Evolutionary conservation across 2,113 vertebrate species (phyloP), one percentile per base, ranked within the genome.

Genomic region (Myodes glareolus): DNA sequence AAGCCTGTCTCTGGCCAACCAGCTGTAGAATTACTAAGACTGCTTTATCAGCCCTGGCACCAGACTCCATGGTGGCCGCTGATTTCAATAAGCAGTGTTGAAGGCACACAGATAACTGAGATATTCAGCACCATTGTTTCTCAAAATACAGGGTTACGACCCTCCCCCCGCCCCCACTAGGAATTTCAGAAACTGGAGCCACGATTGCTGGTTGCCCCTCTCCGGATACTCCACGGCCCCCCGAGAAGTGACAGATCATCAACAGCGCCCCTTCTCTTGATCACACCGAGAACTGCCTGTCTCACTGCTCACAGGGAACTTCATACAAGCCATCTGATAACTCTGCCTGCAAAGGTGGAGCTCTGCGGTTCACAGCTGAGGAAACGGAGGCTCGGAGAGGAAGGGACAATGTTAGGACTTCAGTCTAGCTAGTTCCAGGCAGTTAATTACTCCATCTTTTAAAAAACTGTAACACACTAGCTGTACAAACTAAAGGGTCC

Each of bases 191-290:
- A 94, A 95, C 84, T 61, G 92, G 67, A 96, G 94, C 84, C 47
- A 27, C 25, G 12, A 17, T 0, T 73, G 91, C 61, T 82, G 25
- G 85, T 12, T 13, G 13, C 25, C 78, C 90, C 91, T 81, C 10
- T 5, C 23, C 67, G 31, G 72, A 72, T 82, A 39, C 72, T 33
- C 47, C n/a, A 5, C 29, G 27, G 55, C 2, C n/a, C 72, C 72
- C 80, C 36, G 45, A 50, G 92, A 85, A 94, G 72, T 1, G 2
- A 31, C 39, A 94, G 85, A 36, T 72, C 68, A 78, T 70, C 91
- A 75, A 92, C 87, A 97, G 90, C 61, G 94, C 42, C 80, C 87
- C 86, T 94, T 97, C 97, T 96, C 58, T 88, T 47, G n/a, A 90
- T 65, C 29, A 1, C 55, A 89, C 87, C 63, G 93, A 87, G 82